phyloP scores from a whole-genome alignment of 2,888 invertebrate species.

The Malacosoma neustria region DNA sequence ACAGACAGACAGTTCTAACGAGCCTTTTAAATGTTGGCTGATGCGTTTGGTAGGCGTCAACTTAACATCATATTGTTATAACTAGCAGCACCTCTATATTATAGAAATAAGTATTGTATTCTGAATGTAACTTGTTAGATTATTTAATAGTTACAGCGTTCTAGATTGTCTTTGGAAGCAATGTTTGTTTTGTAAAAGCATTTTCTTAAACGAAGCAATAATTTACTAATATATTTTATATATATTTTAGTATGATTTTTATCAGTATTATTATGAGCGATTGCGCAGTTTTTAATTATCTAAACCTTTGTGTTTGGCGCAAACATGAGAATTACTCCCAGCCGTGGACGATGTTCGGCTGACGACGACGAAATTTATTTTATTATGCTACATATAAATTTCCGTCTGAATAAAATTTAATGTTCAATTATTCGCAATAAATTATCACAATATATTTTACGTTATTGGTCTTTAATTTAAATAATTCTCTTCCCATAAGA shows the following conservation, averaged over 20 bases:
- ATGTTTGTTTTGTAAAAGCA: slow-evolving; percentile 43
- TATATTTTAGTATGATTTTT: slow-evolving; percentile 23
- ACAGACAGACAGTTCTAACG: too few relatives aligned
- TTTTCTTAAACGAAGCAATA: slow-evolving; percentile 51
- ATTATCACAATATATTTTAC: neutral
- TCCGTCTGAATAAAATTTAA: neutral
- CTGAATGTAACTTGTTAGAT: slow-evolving; percentile 1
- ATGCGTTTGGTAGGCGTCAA: too few relatives aligned
- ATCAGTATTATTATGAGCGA: slow-evolving; percentile 34
- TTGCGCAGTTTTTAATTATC: neutral
- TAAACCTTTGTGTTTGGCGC: too few relatives aligned
- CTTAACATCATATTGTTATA: too few relatives aligned
- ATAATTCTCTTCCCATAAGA: neutral
- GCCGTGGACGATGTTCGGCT: too few relatives aligned
- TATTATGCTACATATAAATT: slow-evolving; percentile 15
- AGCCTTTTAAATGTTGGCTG: too few relatives aligned
- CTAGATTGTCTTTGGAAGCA: slow-evolving; percentile 43
- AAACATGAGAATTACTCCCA: too few relatives aligned
- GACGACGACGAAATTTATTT: slow-evolving; percentile 1
- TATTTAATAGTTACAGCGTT: slow-evolving; percentile 6
- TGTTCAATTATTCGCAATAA: neutral
- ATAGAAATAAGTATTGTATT: slow-evolving; percentile 9
- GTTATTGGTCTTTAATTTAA: neutral
- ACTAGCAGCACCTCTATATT: neutral
- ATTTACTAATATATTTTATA: slow-evolving; percentile 24